phyloP scores from a whole-genome alignment of 2,888 invertebrate genomes.

The Uropetala carovei region DNA sequence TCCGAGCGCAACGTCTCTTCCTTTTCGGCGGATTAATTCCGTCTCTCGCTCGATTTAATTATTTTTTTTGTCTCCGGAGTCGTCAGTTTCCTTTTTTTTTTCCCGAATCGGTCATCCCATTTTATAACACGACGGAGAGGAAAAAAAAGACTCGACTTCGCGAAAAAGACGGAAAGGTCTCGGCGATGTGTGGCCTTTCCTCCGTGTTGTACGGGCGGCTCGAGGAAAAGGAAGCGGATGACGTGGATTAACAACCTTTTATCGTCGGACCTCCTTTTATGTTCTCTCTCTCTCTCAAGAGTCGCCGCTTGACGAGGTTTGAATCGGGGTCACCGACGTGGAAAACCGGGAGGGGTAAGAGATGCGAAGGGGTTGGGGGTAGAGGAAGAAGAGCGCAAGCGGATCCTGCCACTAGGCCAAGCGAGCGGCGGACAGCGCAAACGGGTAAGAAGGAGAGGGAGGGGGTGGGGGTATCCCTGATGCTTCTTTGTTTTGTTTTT shows the following conservation, averaged over 20 bases:
- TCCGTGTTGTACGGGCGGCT: background rate
- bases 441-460: background rate
- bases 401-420: background rate
- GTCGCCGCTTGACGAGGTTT: conserved; percentile 28
- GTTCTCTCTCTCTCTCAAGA: background rate
- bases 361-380: background rate
- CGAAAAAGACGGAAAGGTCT: background rate
- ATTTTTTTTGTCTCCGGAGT: background rate
- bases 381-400: background rate
- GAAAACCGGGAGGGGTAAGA: conserved; percentile 11
- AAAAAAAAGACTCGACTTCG: background rate
- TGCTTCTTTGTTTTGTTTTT: background rate
- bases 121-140: background rate
- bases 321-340: conserved; percentile 28
- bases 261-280: conserved; percentile 24
- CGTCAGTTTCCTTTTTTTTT: background rate
- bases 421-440: background rate
- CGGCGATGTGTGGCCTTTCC: background rate
- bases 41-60: background rate
- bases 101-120: background rate
- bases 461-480: background rate
- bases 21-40: background rate
- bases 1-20: background rate
- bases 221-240: conserved; percentile 21
- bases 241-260: conserved; percentile 30